phyloP scores from a whole-genome alignment of 2,888 invertebrate species.

The Drosophila austrosaltans region DNA sequence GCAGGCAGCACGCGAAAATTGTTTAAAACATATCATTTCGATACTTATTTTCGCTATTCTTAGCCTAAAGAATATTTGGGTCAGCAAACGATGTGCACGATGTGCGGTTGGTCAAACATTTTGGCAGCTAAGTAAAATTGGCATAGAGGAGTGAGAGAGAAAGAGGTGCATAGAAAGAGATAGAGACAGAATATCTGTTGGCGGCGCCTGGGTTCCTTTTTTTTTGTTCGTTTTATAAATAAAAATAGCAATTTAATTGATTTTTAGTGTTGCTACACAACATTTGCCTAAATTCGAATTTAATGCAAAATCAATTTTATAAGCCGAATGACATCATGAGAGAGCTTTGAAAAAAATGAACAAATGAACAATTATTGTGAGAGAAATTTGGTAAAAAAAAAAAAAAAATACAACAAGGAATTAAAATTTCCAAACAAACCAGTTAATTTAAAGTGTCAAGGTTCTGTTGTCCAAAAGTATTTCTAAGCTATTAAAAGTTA shows the following conservation, averaged over 20 bases:
- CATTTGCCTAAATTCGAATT: slow-evolving; percentile 40
- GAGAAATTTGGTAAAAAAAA: no score
- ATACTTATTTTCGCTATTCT: slow-evolving; percentile 61
- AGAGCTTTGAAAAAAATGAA: not conserved
- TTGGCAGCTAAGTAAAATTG: slow-evolving; percentile 43
- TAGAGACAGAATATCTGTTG: slow-evolving; percentile 15
- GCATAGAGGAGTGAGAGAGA: slow-evolving; percentile 16
- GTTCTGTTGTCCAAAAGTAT: no score
- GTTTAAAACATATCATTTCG: slow-evolving; percentile 31
- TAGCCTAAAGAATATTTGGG: slow-evolving; percentile 62
- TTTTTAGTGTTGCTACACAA: slow-evolving; percentile 38
- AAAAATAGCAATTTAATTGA: slow-evolving; percentile 69
- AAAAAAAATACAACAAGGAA: no score
- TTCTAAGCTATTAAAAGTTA: no score
- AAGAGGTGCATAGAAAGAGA: slow-evolving; percentile 1
- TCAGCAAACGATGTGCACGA: slow-evolving; percentile 58
- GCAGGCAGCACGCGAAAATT: slow-evolving; percentile 22
- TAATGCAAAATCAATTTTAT: slow-evolving; percentile 59
- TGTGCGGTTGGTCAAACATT: slow-evolving; percentile 53
- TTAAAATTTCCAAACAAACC: no score
- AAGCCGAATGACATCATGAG: slow-evolving; percentile 60
- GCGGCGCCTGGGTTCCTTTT: slow-evolving; percentile 32
- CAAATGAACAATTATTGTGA: no score
- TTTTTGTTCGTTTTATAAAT: slow-evolving; percentile 24
- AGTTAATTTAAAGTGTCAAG: no score